Percentiles rank a stretch among this genome's conserved stretches.
phyloP scores from a whole-genome alignment of 2,797 vertebrate genomes.

The Ctenopoma kingsleyae region DNA sequence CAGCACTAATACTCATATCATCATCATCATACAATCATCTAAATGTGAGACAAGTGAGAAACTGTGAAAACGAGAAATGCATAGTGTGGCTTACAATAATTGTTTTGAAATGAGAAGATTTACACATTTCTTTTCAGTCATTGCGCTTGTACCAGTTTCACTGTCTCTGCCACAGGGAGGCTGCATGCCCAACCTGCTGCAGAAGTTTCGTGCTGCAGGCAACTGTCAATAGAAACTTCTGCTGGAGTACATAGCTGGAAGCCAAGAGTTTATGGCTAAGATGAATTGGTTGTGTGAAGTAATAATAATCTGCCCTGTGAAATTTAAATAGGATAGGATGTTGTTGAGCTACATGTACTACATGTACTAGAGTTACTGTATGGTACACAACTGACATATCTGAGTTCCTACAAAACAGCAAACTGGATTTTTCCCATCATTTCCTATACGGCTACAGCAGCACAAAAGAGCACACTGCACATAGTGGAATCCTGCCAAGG shows the following conservation, averaged over 20 bases:
- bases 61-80: too few relatives aligned
- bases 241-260: neutral
- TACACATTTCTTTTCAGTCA: neutral
- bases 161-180: neutral
- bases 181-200: neutral
- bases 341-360: neutral
- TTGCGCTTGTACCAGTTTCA: neutral
- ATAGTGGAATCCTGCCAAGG: neutral
- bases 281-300: neutral
- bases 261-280: neutral
- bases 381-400: neutral
- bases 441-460: slow-evolving; percentile 10
- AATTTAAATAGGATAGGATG: too few relatives aligned
- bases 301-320: neutral
- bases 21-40: neutral
- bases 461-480: neutral
- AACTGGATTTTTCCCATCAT: too few relatives aligned
- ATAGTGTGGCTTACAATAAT: neutral
- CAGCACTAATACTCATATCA: too few relatives aligned
- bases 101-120: neutral
- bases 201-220: slow-evolving; percentile 15
- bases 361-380: too few relatives aligned
- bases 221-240: neutral
- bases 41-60: neutral
- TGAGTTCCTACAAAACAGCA: neutral